These are phyloP conservation scores for Ceratina japonica DNA, from an alignment of 1,140 invertebrate species.

Conservation along the genomic window DNA sequence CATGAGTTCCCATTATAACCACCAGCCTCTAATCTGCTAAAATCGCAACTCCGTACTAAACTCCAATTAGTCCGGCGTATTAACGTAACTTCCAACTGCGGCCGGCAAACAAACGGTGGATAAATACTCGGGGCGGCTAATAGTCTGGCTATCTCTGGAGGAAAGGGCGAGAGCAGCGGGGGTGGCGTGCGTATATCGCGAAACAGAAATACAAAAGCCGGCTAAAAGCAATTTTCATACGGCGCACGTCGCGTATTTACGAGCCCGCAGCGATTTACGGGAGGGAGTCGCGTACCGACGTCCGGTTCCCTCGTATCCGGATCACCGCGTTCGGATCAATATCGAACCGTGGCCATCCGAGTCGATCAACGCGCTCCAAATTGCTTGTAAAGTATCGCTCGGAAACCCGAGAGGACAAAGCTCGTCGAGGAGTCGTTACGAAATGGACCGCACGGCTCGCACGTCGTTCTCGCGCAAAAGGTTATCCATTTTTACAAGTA, in stretches of 20 bases:
- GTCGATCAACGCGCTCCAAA: neutral
- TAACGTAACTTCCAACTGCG: neutral
- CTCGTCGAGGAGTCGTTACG: neutral
- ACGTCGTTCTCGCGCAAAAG: too few relatives aligned
- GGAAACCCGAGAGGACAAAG: slow-evolving; percentile 7
- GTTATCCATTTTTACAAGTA: neutral
- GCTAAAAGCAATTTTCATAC: slow-evolving; percentile 5
- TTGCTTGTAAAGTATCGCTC: slow-evolving; percentile 27
- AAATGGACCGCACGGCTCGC: neutral
- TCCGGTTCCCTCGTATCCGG: slow-evolving; percentile 1
- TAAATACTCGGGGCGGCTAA: too few relatives aligned
- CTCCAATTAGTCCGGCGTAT: neutral
- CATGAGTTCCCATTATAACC: neutral
- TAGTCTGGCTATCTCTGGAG: neutral
- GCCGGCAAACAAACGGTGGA: too few relatives aligned
- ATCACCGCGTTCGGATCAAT: slow-evolving; percentile 17
- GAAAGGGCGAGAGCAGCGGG: neutral
- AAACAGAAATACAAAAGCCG: neutral
- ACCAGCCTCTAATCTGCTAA: neutral
- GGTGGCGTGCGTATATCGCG: neutral
- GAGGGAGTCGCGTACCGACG: neutral
- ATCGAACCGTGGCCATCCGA: neutral
- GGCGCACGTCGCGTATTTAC: slow-evolving; percentile 11
- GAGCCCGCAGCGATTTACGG: slow-evolving; percentile 14
- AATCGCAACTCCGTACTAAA: neutral